Evolutionary conservation across 2,888 invertebrate genomes (phyloP).

Genomic region (Argynnis bischoffii): DNA sequence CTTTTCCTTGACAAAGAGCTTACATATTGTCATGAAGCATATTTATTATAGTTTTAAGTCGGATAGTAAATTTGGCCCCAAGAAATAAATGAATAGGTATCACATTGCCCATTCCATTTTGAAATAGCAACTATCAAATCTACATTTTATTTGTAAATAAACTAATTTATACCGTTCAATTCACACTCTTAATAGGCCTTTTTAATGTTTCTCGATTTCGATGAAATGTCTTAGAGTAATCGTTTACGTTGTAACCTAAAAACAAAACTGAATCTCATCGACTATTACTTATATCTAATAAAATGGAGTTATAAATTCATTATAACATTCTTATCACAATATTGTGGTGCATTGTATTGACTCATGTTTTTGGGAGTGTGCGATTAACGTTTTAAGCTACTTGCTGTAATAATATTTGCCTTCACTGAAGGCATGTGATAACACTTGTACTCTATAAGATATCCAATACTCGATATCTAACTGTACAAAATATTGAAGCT

Average conservation of each 20-base stretch:
- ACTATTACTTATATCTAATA: slow-evolving; percentile 33
- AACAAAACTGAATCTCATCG: slow-evolving; percentile 36
- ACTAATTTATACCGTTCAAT: slow-evolving; percentile 11
- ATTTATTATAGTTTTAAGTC: slow-evolving; percentile 35
- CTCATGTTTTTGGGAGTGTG: slow-evolving; percentile 72
- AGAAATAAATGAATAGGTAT: slow-evolving; percentile 37
- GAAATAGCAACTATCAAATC: slow-evolving; percentile 14
- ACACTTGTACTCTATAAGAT: slow-evolving; percentile 72
- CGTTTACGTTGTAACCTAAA: slow-evolving; percentile 10
- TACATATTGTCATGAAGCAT: slow-evolving; percentile 63
- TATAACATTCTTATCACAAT: slow-evolving; percentile 38
- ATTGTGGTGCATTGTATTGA: slow-evolving; percentile 61
- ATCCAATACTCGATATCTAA: slow-evolving; percentile 62
- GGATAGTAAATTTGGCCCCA: slow-evolving; percentile 41
- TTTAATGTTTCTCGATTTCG: background rate
- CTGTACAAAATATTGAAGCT: slow-evolving; percentile 61
- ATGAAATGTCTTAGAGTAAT: slow-evolving; percentile 4
- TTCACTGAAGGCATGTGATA: slow-evolving; percentile 77
- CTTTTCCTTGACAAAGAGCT: slow-evolving; percentile 54
- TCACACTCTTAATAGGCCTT: slow-evolving; percentile 24
- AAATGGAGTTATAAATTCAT: slow-evolving; percentile 36
- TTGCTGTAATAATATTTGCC: slow-evolving; percentile 60
- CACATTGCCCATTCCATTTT: slow-evolving; percentile 24
- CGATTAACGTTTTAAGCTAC: slow-evolving; percentile 56
- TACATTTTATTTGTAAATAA: slow-evolving; percentile 16